Percentiles rank a stretch among this genome's conserved stretches.
phyloP scores from a whole-genome alignment of 2,797 vertebrate species.

The Sebastes hopkinsi region DNA sequence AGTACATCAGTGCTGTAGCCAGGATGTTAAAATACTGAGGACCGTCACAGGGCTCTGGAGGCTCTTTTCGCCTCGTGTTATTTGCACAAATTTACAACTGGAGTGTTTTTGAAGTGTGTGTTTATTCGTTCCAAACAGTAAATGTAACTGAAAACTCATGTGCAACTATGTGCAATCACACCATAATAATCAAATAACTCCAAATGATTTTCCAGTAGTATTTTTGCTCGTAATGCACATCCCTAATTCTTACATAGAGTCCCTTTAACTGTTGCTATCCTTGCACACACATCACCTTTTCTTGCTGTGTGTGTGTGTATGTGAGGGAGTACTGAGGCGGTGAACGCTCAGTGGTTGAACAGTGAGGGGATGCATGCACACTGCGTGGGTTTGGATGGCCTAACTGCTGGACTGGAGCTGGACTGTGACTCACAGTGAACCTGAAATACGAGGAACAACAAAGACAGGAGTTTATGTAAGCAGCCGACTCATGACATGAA shows the following conservation, averaged over 20 bases:
- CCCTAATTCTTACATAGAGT: neutral
- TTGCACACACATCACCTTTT: no score
- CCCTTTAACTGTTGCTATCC: neutral
- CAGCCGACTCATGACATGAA: slow-evolving; percentile 25
- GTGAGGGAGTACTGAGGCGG: neutral
- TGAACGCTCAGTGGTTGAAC: neutral
- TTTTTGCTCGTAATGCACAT: no score
- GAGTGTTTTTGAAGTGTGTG: neutral
- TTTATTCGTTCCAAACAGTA: neutral
- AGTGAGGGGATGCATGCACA: slow-evolving; percentile 3
- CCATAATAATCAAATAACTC: no score
- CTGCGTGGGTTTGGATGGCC: slow-evolving; percentile 3
- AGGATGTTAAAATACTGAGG: neutral
- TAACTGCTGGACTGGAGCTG: slow-evolving; percentile 10
- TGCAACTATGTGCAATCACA: neutral
- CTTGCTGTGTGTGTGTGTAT: neutral
- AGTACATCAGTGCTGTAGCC: neutral
- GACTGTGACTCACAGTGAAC: slow-evolving; percentile 1
- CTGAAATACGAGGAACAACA: neutral
- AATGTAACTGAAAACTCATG: neutral
- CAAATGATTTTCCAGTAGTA: no score
- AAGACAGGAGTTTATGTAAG: slow-evolving; percentile 26
- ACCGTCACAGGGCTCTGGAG: neutral
- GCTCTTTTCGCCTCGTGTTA: neutral
- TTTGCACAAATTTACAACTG: neutral